Evolutionary conservation across 1,140 invertebrate genomes (phyloP).

Genomic region (Drosophila ambigua): DNA sequence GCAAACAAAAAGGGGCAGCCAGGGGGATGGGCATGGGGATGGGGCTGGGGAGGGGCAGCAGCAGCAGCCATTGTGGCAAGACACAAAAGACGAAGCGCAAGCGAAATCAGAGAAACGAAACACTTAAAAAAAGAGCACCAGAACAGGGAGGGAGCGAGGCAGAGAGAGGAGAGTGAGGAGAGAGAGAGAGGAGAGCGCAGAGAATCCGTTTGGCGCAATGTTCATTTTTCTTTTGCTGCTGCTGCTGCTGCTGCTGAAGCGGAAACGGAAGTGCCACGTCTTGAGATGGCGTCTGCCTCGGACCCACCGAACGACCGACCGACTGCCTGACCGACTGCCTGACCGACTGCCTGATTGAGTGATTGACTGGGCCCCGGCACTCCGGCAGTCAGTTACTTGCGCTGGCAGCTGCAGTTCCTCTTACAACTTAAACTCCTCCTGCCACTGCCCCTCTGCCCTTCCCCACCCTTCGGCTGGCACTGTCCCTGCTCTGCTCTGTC

Average conservation of each 20-base stretch:
- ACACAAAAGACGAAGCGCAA: conserved; percentile 28
- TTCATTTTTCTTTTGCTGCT: conserved; percentile 51
- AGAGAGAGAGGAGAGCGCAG: conserved; percentile 3
- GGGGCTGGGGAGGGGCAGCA: too few relatives aligned
- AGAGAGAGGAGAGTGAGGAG: conserved; percentile 1
- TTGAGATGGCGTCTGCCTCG: conserved; percentile 51
- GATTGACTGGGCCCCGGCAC: conserved; percentile 38
- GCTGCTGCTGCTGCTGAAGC: conserved; percentile 35
- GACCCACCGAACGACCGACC: background rate
- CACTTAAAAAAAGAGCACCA: conserved; percentile 35
- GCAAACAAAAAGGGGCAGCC: conserved; percentile 42
- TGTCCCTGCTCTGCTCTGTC: background rate
- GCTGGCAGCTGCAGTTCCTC: conserved; percentile 29
- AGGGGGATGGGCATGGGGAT: too few relatives aligned
- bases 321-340: conserved; percentile 3
- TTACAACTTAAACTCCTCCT: conserved; percentile 44
- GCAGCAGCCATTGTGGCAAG: conserved; percentile 31
- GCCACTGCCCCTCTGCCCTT: background rate
- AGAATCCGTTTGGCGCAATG: conserved; percentile 69
- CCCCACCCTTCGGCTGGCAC: background rate
- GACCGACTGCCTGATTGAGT: conserved; percentile 37
- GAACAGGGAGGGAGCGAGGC: background rate
- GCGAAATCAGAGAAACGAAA: conserved; percentile 53
- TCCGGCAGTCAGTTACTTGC: background rate
- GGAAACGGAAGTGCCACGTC: conserved; percentile 79